Evolutionary conservation across 2,113 vertebrate genomes (phyloP), one percentile per base, ranked within the genome.

Genomic region (Boleophthalmus pectinirostris): DNA sequence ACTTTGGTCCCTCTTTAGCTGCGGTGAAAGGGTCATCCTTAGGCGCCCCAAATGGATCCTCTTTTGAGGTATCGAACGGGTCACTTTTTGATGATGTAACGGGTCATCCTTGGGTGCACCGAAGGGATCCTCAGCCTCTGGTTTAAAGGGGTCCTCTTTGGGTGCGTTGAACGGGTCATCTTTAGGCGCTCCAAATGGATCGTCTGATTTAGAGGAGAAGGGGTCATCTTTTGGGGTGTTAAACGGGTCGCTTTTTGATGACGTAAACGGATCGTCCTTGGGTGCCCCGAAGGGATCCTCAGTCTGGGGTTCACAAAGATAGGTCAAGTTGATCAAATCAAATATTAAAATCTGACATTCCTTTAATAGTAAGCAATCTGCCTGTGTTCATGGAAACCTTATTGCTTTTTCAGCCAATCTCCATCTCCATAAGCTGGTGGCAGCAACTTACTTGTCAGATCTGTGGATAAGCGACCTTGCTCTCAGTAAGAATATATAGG

Each of bases 161-260:
- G 73, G 74, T 0, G 81, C 0, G 0, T 0, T 69, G 0, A 90
- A 68, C 2, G 64, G 68, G 25, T 74, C 68, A 0, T 78, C 75
- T 43, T 84, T 80, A 15, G 57, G 29, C 6, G 64, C 29, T 7
- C 10, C 13, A 33, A 87, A 86, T 0, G 85, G 79, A 2, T 83
- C 85, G 0, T 73, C 72, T 38, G 81, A 79, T 0, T 69, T 68
- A 0, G 81, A 0, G 6, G 1, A 25, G 1, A 86, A 54, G 51
- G 78, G 77, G 25, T 84, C 81, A 4, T 87, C 70, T 73, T 84
- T 82, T 14, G 84, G 61, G 2, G n/a, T 8, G 69, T 35, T 0
- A 4, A 58, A 58, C 13, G 56, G 56, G 56, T 58, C 56, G 13
- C 56, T 25, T 25, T 58, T 58, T 25, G 56, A 8, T 7, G 56